Evolutionary conservation across 2,888 invertebrate genomes (phyloP), one percentile per base, ranked within the genome.

Genomic region (Neoitamus cyanurus): DNA sequence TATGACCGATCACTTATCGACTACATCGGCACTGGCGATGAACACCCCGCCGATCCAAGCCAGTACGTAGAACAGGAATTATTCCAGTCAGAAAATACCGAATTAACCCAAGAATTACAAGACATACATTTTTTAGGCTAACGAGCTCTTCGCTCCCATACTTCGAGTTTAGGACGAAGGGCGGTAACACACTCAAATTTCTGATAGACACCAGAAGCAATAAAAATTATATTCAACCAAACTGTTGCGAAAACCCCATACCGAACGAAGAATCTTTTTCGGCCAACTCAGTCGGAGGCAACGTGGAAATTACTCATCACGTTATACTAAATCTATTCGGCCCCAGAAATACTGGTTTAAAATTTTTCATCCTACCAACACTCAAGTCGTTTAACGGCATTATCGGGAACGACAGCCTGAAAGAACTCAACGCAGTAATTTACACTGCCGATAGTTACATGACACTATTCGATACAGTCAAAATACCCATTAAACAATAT

Each of bases 71-170:
- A 58, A 20, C 58, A 15, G 6, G 58, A 58, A 34, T n/a, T 70
- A 25, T 20, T 20, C 58, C 20, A 58, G 6, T 13, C 30, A n/a
- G 70, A 70, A 31, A 70, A 31, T 13, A 5, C 31, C 7, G 31
- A 30, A 7, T 11, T 13, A 31, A 30, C 15, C 7, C 20, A 70
- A 31, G 70, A 30, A 25, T 30, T 30, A 15, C 73, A 82, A 11
- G 77, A 83, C 31, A 69, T 34, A 37, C 15, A 75, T 85, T 85
- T 85, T 85, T 73, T 85, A 75, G 85, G 83, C 30, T 85, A 69
- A 30, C 13, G 28, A 58, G 73, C 83, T 83, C 83, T 83, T 83
- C 85, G 83, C 83, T 85, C 11, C 83, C 85, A 25, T 85, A 83
- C 31, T 25, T 85, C n/a, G 70, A 70, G 34, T 34, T 13, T 34